Base-by-base conservation (phyloP, 1,140 invertebrate species). In the Caenorhabditis remanei region DNA sequence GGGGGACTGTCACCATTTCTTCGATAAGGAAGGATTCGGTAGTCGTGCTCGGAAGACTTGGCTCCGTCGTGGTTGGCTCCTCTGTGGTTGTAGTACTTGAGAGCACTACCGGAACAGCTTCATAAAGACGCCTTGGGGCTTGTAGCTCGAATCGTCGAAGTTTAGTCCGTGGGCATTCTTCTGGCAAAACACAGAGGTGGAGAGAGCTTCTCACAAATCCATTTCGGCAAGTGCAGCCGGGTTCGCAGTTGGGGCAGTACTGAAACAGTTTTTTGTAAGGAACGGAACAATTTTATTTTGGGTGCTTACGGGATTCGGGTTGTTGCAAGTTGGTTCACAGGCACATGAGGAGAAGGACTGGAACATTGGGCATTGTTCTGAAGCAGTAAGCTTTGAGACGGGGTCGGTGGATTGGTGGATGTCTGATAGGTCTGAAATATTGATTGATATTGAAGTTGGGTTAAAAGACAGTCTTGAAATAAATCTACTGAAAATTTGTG, bases 331-430 rank as follows among this genome's bases (percentile, higher is more conserved):
- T 9, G 71, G n/a, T 50, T 79, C 71, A 24, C 71, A 79, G 9
- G 71, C 71, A 32, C 71, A 79, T 24, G n/a, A 7, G 1, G 71
- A 79, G 19, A 79, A 79, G 4, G 71, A 79, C 14, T 79, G 71
- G n/a, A 79, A 79, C 71, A 79, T 79, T 21, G 71, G 71, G n/a
- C 71, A 79, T 11, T 32, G 43, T 50, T 79, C 71, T 79, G 46
- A 53, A 79, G 53, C 41, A 46, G 5, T 46, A 7, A 46, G 19
- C 21, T 79, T 50, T 11, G 40, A 21, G 16, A 48, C 9, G 4
- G 32, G 32, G 2, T 32, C 32, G 32, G 32, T 32, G 32, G 32
- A 2, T 2, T 32, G 32, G 32, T 32, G 32, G 32, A 2, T 32
- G 0, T 32, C 32, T 2, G 32, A 32, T 32, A 32, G 32, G 32